Conservation (phyloP, 2,888 invertebrate species). For the Pseudococcus viburni region DNA sequence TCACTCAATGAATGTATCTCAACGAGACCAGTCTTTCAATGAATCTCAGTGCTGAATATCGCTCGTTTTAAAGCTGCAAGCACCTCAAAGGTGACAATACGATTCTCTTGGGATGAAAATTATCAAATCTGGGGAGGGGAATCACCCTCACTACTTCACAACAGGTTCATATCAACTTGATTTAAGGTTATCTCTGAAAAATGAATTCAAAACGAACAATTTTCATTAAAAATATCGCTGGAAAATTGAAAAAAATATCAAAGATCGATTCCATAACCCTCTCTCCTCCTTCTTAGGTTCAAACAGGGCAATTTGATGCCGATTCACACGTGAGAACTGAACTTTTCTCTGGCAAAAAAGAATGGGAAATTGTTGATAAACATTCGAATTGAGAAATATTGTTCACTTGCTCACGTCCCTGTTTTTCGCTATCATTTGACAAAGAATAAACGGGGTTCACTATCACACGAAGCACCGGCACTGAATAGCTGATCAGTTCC, state of each 20-base stretch:
- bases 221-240: not conserved
- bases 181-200: not conserved
- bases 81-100: not conserved
- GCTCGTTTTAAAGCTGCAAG: not conserved
- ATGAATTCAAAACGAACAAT: not conserved
- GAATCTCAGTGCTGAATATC: not conserved
- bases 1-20: not conserved
- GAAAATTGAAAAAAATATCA: not conserved
- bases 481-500: conserved; percentile 15
- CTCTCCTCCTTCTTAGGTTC: too few relatives aligned
- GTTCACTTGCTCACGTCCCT: not conserved
- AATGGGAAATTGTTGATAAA: too few relatives aligned
- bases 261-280: too few relatives aligned
- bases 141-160: too few relatives aligned
- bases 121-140: too few relatives aligned
- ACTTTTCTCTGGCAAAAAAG: too few relatives aligned
- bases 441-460: not conserved
- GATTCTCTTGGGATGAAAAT: too few relatives aligned
- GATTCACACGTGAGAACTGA: too few relatives aligned
- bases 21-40: not conserved
- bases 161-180: too few relatives aligned
- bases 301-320: too few relatives aligned
- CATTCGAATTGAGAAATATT: too few relatives aligned
- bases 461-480: not conserved
- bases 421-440: not conserved